Conservation (phyloP, 37 sponge, comb jelly and placozoan genomes). For the Haliclona indistincta region DNA sequence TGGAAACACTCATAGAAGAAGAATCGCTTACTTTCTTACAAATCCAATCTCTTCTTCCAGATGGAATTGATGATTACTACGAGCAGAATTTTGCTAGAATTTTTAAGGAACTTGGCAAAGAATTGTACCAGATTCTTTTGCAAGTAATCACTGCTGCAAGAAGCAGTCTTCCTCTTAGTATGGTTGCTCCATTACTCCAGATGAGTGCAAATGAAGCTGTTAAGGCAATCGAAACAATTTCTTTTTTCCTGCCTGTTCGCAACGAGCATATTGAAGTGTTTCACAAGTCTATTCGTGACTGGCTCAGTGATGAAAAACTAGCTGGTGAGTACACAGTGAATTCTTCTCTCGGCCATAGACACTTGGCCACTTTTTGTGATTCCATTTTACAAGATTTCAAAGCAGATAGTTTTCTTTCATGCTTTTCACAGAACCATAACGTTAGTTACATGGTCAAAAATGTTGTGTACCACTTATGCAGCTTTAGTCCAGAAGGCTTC, state of each 20-base stretch:
- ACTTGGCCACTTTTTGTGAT: neutral
- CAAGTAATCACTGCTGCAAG: slow-evolving; percentile 22
- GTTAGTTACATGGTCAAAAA: slow-evolving; percentile 8
- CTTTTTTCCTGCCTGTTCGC: slow-evolving; percentile 9
- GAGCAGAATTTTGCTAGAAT: slow-evolving; percentile 28
- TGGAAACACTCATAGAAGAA: slow-evolving; percentile 6
- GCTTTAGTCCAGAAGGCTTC: neutral
- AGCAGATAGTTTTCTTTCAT: neutral
- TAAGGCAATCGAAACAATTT: neutral
- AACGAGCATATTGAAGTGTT: slow-evolving; percentile 15
- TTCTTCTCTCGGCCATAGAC: neutral
- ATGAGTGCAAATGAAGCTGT: neutral
- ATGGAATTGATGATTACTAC: slow-evolving; percentile 55
- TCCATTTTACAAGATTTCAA: neutral
- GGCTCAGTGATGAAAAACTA: slow-evolving; percentile 17
- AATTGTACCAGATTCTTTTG: slow-evolving; percentile 10
- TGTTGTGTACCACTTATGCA: slow-evolving; percentile 14
- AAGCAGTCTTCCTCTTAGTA: neutral
- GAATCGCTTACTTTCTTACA: neutral
- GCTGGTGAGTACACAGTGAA: slow-evolving; percentile 1
- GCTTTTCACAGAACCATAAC: neutral
- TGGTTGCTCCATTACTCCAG: slow-evolving; percentile 2
- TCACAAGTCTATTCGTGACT: slow-evolving; percentile 41
- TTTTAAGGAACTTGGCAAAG: neutral
- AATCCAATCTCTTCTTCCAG: slow-evolving; percentile 33